phyloP scores from a whole-genome alignment of 2,888 invertebrate genomes.

The Drosophila paracracens region DNA sequence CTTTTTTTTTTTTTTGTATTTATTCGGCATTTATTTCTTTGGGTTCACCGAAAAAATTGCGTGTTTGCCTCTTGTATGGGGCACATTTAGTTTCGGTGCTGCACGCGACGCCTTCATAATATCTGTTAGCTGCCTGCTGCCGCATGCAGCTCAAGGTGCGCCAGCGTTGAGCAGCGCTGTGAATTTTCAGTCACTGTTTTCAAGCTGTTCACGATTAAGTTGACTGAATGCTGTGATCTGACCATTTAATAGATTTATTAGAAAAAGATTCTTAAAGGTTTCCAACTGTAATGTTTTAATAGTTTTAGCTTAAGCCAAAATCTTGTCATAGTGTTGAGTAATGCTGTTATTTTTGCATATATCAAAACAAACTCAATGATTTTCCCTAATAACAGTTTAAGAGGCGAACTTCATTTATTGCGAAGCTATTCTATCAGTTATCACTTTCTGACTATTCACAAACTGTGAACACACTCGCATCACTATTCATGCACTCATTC shows the following conservation, averaged over 20 bases:
- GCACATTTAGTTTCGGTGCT: slow-evolving; percentile 47
- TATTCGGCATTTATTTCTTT: slow-evolving; percentile 9
- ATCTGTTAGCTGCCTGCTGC: slow-evolving; percentile 57
- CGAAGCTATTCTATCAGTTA: not conserved
- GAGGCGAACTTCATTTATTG: no score
- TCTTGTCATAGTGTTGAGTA: not conserved
- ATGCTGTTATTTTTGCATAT: not conserved
- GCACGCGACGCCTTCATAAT: slow-evolving; percentile 66
- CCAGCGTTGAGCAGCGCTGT: slow-evolving; percentile 32
- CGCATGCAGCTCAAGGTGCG: slow-evolving; percentile 20
- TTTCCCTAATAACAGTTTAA: not conserved
- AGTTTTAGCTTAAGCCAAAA: not conserved
- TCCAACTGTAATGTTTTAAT: rapidly evolving
- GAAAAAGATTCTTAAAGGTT: not conserved
- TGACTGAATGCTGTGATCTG: not conserved
- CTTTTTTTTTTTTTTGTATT: not conserved
- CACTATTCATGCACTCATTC: slow-evolving; percentile 6
- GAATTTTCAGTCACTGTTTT: slow-evolving; percentile 4
- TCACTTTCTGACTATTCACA: not conserved
- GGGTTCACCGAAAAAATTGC: slow-evolving; percentile 53
- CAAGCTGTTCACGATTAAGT: not conserved
- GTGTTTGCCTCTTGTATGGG: slow-evolving; percentile 64
- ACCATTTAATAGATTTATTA: not conserved
- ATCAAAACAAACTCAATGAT: not conserved
- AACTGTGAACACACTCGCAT: slow-evolving; percentile 23